These are phyloP conservation scores for Nylanderia fulva DNA, from an alignment of 1,140 invertebrate genomes.

Conservation along the genomic window DNA sequence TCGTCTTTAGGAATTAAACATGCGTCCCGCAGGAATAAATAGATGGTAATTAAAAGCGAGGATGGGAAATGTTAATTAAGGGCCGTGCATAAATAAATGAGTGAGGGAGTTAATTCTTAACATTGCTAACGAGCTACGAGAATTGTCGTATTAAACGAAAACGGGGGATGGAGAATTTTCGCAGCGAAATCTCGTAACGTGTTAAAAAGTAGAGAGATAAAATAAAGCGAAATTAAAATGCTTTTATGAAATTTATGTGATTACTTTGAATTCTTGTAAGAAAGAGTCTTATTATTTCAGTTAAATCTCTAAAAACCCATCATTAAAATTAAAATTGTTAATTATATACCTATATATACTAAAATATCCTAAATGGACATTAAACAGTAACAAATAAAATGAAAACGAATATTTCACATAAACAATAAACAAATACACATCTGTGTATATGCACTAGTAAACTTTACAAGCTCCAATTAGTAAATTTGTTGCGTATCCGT, in stretches of 20 bases:
- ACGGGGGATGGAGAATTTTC: slow-evolving; percentile 39
- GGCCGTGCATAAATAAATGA: slow-evolving; percentile 56
- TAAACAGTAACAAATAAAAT: not conserved
- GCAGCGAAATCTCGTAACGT: slow-evolving; percentile 14
- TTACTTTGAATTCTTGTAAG: slow-evolving; percentile 18
- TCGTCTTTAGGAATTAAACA: slow-evolving; percentile 62
- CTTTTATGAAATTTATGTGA: slow-evolving; percentile 39
- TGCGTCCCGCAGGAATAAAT: slow-evolving; percentile 50
- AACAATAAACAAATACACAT: not conserved
- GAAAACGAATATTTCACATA: not conserved
- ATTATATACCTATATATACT: too few relatives aligned
- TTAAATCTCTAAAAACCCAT: not conserved
- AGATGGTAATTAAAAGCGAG: slow-evolving; percentile 60
- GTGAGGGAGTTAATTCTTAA: slow-evolving; percentile 58
- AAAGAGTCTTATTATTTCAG: not conserved
- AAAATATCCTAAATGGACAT: not conserved
- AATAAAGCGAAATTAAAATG: slow-evolving; percentile 32
- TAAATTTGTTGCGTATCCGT: slow-evolving; percentile 24
- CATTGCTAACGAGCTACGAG: slow-evolving; percentile 62
- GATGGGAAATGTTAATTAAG: slow-evolving; percentile 59
- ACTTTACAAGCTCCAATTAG: slow-evolving; percentile 30
- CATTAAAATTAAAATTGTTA: not conserved
- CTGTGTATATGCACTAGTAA: not conserved
- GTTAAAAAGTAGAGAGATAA: slow-evolving; percentile 32
- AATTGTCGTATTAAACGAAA: slow-evolving; percentile 59